Conservation (phyloP, 2,797 vertebrate genomes). For the Myotis daubentonii region DNA sequence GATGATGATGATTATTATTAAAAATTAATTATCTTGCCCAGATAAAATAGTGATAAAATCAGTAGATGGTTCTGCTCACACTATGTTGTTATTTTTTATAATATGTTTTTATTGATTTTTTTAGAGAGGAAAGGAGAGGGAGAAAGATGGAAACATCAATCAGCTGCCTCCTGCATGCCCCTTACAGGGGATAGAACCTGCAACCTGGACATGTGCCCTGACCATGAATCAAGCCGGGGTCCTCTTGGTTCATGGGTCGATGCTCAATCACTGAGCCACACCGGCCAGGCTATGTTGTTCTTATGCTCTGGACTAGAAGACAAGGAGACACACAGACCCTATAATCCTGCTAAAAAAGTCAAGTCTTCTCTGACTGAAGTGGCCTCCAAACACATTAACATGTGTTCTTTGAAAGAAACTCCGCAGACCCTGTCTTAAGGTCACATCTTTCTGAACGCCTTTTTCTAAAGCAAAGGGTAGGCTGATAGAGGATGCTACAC, state of each 20-base stretch:
- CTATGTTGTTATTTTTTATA: too few species aligned
- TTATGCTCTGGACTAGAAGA: background rate
- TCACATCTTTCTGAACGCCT: background rate
- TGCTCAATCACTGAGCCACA: too few species aligned
- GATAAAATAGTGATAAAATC: background rate
- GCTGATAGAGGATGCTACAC: background rate
- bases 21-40: background rate
- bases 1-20: background rate
- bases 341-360: background rate
- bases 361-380: background rate
- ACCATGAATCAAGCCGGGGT: too few species aligned
- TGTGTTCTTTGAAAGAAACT: conserved; percentile 9
- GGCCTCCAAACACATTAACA: background rate
- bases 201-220: too few species aligned
- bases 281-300: too few species aligned
- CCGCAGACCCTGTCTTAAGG: background rate
- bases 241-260: too few species aligned
- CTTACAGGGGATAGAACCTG: too few species aligned
- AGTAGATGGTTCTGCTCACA: background rate
- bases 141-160: too few species aligned
- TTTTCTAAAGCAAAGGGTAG: background rate
- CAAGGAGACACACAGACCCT: background rate
- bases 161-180: too few species aligned
- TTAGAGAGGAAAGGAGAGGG: too few species aligned
- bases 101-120: too few species aligned